Percentiles rank a stretch among this genome's conserved stretches.
Conservation (phyloP, 2,888 invertebrate genomes). For the Xestia c-nigrum region DNA sequence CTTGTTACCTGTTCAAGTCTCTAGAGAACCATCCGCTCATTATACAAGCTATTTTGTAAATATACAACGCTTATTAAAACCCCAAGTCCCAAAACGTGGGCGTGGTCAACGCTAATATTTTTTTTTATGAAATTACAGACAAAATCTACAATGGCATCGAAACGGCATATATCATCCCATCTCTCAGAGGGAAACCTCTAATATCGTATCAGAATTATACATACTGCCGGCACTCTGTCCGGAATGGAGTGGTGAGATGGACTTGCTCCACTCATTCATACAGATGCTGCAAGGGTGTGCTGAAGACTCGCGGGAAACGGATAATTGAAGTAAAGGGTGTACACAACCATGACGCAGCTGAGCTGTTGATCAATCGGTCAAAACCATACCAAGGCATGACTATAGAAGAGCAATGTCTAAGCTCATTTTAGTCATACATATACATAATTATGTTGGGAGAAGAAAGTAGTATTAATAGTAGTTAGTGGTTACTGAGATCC, state of each 20-base stretch:
- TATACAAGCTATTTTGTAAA: slow-evolving; percentile 16
- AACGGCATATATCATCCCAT: slow-evolving; percentile 83
- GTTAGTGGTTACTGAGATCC: not conserved
- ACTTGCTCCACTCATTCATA: slow-evolving; percentile 87
- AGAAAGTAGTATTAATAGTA: not conserved
- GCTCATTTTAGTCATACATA: not conserved
- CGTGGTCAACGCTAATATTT: slow-evolving; percentile 31
- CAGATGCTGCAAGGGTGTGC: slow-evolving; percentile 86
- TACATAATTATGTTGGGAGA: not conserved
- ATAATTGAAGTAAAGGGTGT: slow-evolving; percentile 83
- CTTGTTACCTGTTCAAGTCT: too few relatives aligned
- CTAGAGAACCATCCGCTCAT: not conserved
- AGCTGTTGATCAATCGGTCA: slow-evolving; percentile 79
- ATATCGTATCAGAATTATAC: slow-evolving; percentile 84
- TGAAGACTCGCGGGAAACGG: slow-evolving; percentile 80
- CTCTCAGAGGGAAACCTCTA: slow-evolving; percentile 82
- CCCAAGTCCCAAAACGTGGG: not conserved
- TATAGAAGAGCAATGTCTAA: slow-evolving; percentile 7
- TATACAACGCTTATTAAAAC: slow-evolving; percentile 13
- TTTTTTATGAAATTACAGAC: slow-evolving; percentile 45
- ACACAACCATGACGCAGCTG: slow-evolving; percentile 85
- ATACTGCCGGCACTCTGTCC: slow-evolving; percentile 82
- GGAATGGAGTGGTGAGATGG: slow-evolving; percentile 83
- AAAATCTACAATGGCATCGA: slow-evolving; percentile 51
- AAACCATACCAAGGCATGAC: slow-evolving; percentile 42